Evolutionary conservation across 2,888 invertebrate genomes (phyloP), one percentile per base, ranked within the genome.

Genomic region (Pristionchus exspectatus): DNA sequence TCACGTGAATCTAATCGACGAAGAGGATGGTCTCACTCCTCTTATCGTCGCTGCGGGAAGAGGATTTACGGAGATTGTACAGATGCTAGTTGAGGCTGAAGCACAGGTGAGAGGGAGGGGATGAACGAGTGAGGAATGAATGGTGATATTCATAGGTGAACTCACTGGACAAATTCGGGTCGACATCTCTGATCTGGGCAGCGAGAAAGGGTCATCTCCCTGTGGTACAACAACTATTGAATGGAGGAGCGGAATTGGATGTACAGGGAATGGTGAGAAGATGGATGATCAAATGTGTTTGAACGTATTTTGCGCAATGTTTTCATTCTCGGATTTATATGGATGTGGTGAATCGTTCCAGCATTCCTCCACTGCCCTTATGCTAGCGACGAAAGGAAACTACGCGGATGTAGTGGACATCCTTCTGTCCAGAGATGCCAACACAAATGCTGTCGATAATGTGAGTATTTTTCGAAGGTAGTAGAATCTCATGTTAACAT

Each of bases 321-420:
- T n/a, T n/a, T n/a, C n/a, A n/a, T n/a, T n/a, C n/a, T n/a, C n/a
- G n/a, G n/a, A n/a, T n/a, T n/a, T n/a, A n/a, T n/a, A n/a, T n/a
- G n/a, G n/a, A n/a, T n/a, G n/a, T n/a, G n/a, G n/a, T n/a, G n/a
- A n/a, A n/a, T n/a, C n/a, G n/a, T n/a, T 91, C 96, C 94, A 97
- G 98, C 98, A 98, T 95, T 98, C 98, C 96, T 96, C 95, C 12
- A 98, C 98, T 0, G 98, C 98, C 12, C 96, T 99, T 69, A 97
- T 98, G 92, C 97, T 98, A 95, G 98, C 98, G 0, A 97, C 98
- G 0, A 98, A 98, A 95, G 97, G 98, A 16, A 98, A 98, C 0
- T 98, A 98, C 95, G 96, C 97, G 91, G 97, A 97, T 89, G 97
- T 98, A 72, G 98, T 98, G 0, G 98, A 98, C 95, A 97, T 97